Evolutionary conservation across 1,140 invertebrate genomes (phyloP).

Genomic region (Melitaea cinxia): DNA sequence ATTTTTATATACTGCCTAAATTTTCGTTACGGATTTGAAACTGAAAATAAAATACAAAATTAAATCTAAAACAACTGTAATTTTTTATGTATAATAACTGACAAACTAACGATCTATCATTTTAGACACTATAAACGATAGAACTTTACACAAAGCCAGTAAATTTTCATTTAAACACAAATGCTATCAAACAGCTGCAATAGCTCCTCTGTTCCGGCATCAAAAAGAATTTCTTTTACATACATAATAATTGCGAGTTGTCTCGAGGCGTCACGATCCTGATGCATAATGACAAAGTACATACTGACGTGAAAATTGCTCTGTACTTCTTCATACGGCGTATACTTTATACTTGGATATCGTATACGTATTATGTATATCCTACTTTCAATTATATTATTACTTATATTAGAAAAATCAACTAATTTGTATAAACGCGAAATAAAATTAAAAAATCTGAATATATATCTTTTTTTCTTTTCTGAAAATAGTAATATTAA

Average conservation of each 20-base stretch:
- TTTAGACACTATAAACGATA: too few species aligned
- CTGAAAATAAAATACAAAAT: too few species aligned
- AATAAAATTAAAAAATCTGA: not conserved
- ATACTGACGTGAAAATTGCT: conserved; percentile 79
- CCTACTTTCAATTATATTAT: conserved; percentile 19
- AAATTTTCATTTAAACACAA: conserved; percentile 3
- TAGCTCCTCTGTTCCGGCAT: conserved; percentile 50
- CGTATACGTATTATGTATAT: conserved; percentile 27
- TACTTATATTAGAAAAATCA: too few species aligned
- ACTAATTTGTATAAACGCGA: not conserved
- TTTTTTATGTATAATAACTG: too few species aligned
- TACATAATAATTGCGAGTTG: conserved; percentile 81
- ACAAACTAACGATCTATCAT: too few species aligned
- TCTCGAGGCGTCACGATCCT: conserved; percentile 80
- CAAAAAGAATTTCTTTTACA: conserved; percentile 80
- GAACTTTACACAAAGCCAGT: not conserved
- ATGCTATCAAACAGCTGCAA: conserved; percentile 38
- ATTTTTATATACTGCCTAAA: too few species aligned
- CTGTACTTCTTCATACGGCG: conserved; percentile 56
- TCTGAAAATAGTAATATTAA: too few species aligned
- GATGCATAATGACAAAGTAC: conserved; percentile 80
- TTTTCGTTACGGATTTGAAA: too few species aligned
- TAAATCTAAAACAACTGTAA: too few species aligned
- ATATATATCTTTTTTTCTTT: too few species aligned
- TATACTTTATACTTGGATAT: conserved; percentile 24